These are phyloP conservation scores for Corticium candelabrum DNA, from an alignment of 37 sponge, comb jelly and placozoan genomes.

Conservation along the genomic window DNA sequence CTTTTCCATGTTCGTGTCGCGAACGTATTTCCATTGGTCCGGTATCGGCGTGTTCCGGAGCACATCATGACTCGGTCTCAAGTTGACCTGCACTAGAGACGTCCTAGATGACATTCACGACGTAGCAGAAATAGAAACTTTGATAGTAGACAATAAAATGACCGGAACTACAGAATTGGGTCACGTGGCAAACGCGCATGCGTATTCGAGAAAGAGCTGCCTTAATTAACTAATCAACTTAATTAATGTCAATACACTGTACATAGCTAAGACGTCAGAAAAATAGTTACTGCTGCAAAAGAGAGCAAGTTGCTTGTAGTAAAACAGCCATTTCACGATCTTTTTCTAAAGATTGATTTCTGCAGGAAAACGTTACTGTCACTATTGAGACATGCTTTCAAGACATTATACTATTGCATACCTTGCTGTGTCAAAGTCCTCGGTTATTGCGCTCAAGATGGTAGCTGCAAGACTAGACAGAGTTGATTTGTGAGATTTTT, in stretches of 20 bases:
- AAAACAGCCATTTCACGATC: background rate
- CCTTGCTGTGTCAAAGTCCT: background rate
- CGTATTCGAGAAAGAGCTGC: background rate
- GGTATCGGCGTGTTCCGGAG: background rate
- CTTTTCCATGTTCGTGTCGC: background rate
- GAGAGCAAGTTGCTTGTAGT: background rate
- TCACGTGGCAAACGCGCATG: background rate
- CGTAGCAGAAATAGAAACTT: background rate
- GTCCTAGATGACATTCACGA: background rate
- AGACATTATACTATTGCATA: background rate
- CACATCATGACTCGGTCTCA: background rate
- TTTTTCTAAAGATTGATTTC: background rate
- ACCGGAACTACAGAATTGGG: no score
- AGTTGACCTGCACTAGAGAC: background rate
- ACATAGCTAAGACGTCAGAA: no score
- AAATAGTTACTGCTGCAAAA: background rate
- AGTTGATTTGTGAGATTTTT: no score
- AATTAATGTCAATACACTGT: no score
- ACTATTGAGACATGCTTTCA: background rate
- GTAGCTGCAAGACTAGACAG: background rate
- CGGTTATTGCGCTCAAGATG: background rate
- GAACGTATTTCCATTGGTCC: background rate
- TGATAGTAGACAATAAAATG: no score
- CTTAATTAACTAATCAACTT: background rate
- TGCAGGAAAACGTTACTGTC: background rate